A percentile compares a stretch with the other conserved stretches of the same genome.
These are phyloP conservation scores for Phymatocera aterrima DNA, from an alignment of 2,888 invertebrate species.

Conservation along the genomic window DNA sequence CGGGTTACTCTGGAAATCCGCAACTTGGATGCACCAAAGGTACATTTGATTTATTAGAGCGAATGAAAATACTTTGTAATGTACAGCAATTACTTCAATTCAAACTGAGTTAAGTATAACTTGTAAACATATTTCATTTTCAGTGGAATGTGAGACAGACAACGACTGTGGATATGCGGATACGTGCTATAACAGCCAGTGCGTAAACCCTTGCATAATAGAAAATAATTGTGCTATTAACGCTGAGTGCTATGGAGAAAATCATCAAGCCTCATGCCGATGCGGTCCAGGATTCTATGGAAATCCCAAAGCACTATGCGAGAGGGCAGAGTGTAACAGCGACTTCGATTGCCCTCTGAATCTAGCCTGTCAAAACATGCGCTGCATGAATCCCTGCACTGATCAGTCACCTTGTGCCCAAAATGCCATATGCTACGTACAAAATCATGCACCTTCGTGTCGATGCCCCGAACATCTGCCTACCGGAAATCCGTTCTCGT, in stretches of 20 bases:
- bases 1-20: slow-evolving; percentile 91
- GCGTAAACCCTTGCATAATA: slow-evolving; percentile 87
- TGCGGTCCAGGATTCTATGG: slow-evolving; percentile 87
- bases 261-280: slow-evolving; percentile 87
- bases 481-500: slow-evolving; percentile 87
- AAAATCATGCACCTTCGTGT: slow-evolving; percentile 89
- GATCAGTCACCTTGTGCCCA: slow-evolving; percentile 85
- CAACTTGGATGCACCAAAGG: slow-evolving; percentile 87
- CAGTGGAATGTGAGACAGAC: slow-evolving; percentile 90
- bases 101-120: background rate
- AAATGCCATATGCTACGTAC: slow-evolving; percentile 88
- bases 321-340: slow-evolving; percentile 86
- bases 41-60: slow-evolving; percentile 63
- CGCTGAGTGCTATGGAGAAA: slow-evolving; percentile 89
- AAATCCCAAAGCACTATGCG: slow-evolving; percentile 88
- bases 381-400: slow-evolving; percentile 88
- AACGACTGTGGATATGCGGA: slow-evolving; percentile 88
- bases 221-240: slow-evolving; percentile 89
- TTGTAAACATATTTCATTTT: slow-evolving; percentile 62
- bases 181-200: slow-evolving; percentile 89
- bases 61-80: background rate
- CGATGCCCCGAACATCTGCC: slow-evolving; percentile 89
- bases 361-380: slow-evolving; percentile 83
- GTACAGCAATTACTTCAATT: background rate
- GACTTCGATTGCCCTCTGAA: slow-evolving; percentile 88